Evolutionary conservation across 2,797 vertebrate genomes (phyloP).

Genomic region (Dallia pectoralis): DNA sequence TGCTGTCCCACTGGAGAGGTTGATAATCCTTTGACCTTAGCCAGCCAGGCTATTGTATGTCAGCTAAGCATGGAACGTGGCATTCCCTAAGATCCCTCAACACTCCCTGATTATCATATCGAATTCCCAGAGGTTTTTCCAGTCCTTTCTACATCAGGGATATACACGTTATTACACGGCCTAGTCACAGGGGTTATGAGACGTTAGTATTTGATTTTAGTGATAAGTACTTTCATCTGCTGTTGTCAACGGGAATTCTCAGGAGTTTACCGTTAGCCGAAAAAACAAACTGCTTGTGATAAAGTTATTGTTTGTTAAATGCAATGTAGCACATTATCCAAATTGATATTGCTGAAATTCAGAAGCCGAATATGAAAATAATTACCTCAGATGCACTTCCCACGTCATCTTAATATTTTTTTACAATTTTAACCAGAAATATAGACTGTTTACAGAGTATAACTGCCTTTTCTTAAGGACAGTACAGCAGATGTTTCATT

Average conservation of each 20-base stretch:
- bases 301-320: not conserved
- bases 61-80: conserved; percentile 11
- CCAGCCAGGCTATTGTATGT: conserved; percentile 16
- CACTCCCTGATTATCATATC: conserved; percentile 31
- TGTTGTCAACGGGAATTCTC: conserved; percentile 2
- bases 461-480: no score
- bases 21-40: conserved; percentile 56
- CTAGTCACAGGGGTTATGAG: not conserved
- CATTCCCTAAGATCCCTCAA: conserved; percentile 14
- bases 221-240: not conserved
- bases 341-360: not conserved
- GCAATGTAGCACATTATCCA: not conserved
- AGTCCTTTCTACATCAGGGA: not conserved
- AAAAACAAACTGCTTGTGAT: not conserved
- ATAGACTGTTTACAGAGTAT: no score
- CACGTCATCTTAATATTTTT: no score
- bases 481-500: no score
- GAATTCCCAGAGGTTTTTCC: conserved; percentile 10
- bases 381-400: no score
- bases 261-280: not conserved
- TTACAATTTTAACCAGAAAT: no score
- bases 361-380: not conserved
- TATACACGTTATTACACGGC: conserved; percentile 2
- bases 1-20: conserved; percentile 31
- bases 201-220: not conserved